Conservation (phyloP, 2,888 invertebrate species). For the Drosophila nigritarsus region DNA sequence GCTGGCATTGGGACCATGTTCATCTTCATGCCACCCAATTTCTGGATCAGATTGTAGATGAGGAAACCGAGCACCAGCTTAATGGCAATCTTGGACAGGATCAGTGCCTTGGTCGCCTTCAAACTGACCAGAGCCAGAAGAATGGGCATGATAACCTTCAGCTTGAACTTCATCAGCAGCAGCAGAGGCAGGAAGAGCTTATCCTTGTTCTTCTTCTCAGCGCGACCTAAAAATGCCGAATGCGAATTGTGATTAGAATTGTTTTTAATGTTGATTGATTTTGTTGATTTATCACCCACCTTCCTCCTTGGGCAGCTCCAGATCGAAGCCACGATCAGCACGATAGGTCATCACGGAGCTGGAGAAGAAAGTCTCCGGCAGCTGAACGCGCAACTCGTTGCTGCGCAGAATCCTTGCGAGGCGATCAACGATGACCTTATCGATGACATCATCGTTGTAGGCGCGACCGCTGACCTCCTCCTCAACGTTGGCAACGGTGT, state of each 20-base stretch:
- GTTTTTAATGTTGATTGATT: not conserved
- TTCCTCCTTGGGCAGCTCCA: conserved; percentile 87
- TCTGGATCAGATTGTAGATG: conserved; percentile 91
- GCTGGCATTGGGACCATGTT: conserved; percentile 87
- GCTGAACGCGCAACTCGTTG: conserved; percentile 90
- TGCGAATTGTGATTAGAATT: not conserved
- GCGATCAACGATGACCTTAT: conserved; percentile 91
- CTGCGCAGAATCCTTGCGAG: conserved; percentile 89
- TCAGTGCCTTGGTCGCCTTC: conserved; percentile 93
- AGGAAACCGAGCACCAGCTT: conserved; percentile 92
- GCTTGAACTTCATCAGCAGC: conserved; percentile 92
- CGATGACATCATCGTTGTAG: conserved; percentile 88
- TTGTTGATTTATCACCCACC: conserved; percentile 66
- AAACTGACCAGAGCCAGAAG: conserved; percentile 91
- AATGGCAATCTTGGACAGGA: conserved; percentile 93
- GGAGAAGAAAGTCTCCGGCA: conserved; percentile 90
- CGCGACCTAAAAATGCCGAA: conserved; percentile 91
- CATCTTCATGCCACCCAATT: conserved; percentile 93
- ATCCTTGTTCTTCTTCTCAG: conserved; percentile 91
- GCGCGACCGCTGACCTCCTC: conserved; percentile 87
- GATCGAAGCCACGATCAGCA: conserved; percentile 88
- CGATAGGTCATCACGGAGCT: conserved; percentile 89
- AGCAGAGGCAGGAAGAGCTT: conserved; percentile 92
- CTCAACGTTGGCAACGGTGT: conserved; percentile 88
- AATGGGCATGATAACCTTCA: conserved; percentile 94